These are phyloP conservation scores for Ramazzottius varieornatus DNA, from an alignment of 2,888 invertebrate species.

Conservation along the genomic window DNA sequence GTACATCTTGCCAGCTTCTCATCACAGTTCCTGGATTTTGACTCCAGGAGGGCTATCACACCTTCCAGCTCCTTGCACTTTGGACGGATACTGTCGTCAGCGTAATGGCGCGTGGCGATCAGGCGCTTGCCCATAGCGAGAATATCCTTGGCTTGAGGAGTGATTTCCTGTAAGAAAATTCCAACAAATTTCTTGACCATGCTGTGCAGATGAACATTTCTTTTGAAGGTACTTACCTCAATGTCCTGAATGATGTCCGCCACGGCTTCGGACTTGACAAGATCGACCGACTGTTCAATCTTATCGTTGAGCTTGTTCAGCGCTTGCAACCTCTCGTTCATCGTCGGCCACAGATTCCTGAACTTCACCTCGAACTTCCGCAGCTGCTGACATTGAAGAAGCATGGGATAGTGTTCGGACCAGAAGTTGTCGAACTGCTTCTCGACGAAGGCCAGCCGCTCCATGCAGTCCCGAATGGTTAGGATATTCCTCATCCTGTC, in stretches of 20 bases:
- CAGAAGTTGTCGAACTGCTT: constrained; percentile 3
- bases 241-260: not conserved
- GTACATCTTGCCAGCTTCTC: not conserved
- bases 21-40: not conserved
- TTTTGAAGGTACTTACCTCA: not conserved
- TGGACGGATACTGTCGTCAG: not conserved
- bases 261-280: not conserved
- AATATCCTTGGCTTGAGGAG: not conserved
- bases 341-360: not conserved
- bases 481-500: not conserved
- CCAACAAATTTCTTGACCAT: no score
- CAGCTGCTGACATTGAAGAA: not conserved
- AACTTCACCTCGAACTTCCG: constrained; percentile 1
- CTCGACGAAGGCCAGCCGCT: not conserved
- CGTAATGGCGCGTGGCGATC: not conserved
- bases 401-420: constrained; percentile 3
- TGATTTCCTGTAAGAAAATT: not conserved
- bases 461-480: not conserved
- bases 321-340: not conserved
- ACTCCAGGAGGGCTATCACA: not conserved
- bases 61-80: not conserved
- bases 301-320: not conserved
- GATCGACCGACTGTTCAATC: not conserved
- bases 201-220: no score
- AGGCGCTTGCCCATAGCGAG: not conserved